phyloP scores from a whole-genome alignment of 2,113 vertebrate genomes.

The Sinocyclocheilus anophthalmus region DNA sequence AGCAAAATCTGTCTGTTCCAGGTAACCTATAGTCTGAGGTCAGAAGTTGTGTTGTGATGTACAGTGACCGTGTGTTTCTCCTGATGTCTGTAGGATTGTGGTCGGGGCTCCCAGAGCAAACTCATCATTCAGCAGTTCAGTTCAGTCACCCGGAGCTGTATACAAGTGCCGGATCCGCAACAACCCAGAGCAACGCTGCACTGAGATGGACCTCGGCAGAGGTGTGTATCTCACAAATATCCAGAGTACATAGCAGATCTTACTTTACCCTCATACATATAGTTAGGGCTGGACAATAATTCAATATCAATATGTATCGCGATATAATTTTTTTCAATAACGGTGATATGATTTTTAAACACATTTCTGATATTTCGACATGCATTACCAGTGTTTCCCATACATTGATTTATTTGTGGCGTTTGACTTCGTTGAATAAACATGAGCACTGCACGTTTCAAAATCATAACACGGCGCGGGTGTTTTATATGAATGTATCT shows the following conservation, averaged over 20 bases:
- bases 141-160: constrained; percentile 90
- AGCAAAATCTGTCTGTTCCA: neutral
- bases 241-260: neutral
- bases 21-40: too few relatives aligned
- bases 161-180: constrained; percentile 95
- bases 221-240: constrained; percentile 75
- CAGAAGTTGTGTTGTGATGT: neutral
- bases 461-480: too few relatives aligned
- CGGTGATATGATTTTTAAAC: too few relatives aligned
- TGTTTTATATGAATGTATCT: too few relatives aligned
- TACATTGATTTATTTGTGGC: too few relatives aligned
- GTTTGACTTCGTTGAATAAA: too few relatives aligned
- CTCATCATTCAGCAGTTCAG: constrained; percentile 88
- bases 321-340: too few relatives aligned
- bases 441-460: too few relatives aligned
- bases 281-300: neutral
- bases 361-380: too few relatives aligned
- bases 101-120: constrained; percentile 93
- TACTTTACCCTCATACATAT: neutral
- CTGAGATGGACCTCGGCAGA: constrained; percentile 95
- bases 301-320: too few relatives aligned
- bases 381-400: too few relatives aligned
- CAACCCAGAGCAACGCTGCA: constrained; percentile 93
- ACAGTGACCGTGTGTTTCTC: constrained; percentile 17
- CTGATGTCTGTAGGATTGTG: constrained; percentile 82